A percentile compares a stretch with the other conserved stretches of the same genome.
Conservation (phyloP, 1,140 invertebrate genomes). For the Rhopalosiphum padi region DNA sequence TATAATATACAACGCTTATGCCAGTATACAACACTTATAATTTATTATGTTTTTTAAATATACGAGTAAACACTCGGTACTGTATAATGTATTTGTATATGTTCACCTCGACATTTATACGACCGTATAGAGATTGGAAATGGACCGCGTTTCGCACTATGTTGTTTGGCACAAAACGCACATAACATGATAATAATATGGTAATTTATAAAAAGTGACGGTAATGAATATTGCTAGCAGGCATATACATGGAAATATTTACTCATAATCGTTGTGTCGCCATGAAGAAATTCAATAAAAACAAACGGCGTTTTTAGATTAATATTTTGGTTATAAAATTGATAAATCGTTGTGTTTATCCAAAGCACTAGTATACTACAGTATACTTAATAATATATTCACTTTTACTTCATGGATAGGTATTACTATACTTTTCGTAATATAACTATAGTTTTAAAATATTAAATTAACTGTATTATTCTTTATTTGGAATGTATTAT, state of each 20-base stretch:
- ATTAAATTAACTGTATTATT: neutral
- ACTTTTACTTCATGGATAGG: neutral
- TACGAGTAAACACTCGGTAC: neutral
- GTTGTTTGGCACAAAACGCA: conserved; percentile 5
- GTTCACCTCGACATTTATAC: conserved; percentile 47
- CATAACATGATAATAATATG: neutral
- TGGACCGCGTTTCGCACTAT: neutral
- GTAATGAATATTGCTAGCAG: neutral
- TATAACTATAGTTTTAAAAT: neutral
- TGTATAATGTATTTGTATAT: neutral
- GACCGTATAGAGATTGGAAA: conserved; percentile 27
- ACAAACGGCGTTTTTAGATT: neutral
- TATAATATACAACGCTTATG: neutral
- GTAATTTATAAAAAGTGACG: conserved; percentile 19
- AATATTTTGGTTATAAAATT: neutral
- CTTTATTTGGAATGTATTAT: neutral
- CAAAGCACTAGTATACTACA: neutral
- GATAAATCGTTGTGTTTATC: neutral
- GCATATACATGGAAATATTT: neutral
- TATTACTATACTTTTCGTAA: neutral
- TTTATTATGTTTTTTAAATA: neutral
- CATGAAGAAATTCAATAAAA: conserved; percentile 11
- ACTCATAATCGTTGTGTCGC: neutral
- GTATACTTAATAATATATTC: neutral
- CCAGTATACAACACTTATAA: neutral